Evolutionary conservation across 2,113 vertebrate species (phyloP).

Genomic region (Pomatorhinus ruficollis): DNA sequence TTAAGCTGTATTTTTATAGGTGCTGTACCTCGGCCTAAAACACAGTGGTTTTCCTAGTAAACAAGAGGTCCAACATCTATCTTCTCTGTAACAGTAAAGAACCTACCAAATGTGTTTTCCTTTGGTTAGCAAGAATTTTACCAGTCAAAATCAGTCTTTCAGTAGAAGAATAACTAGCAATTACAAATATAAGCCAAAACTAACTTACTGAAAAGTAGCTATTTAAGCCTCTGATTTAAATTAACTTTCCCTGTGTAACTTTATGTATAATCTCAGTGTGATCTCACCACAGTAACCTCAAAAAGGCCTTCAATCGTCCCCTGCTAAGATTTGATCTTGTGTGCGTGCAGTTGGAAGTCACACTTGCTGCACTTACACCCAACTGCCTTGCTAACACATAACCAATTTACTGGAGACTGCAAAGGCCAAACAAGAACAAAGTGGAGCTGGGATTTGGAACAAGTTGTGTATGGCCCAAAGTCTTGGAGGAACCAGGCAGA

Average conservation of each 20-base stretch:
- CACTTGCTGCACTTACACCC: not conserved
- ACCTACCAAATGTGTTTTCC: not conserved
- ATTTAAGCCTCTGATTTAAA: not conserved
- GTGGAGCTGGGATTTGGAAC: not conserved
- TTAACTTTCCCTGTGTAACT: not conserved
- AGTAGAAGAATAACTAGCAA: not conserved
- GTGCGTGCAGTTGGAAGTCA: slow-evolving; percentile 8
- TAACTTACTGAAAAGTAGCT: not conserved
- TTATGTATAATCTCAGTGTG: not conserved
- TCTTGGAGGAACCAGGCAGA: not conserved
- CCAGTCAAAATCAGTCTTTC: not conserved
- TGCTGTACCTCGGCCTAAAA: not conserved
- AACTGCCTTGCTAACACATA: not conserved
- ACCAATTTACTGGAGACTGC: not conserved
- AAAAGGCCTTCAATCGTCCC: not conserved
- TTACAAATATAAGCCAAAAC: not conserved
- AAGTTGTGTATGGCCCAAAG: not conserved
- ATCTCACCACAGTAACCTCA: not conserved
- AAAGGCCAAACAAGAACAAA: not conserved
- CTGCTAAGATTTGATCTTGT: not conserved
- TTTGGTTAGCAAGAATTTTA: not conserved
- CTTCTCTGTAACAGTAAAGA: not conserved
- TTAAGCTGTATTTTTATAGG: not conserved
- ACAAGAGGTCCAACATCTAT: not conserved
- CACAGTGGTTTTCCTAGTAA: not conserved